Percentiles rank a stretch among this genome's conserved stretches.
Conservation (phyloP, 2,888 invertebrate genomes). For the Metellina segmentata region DNA sequence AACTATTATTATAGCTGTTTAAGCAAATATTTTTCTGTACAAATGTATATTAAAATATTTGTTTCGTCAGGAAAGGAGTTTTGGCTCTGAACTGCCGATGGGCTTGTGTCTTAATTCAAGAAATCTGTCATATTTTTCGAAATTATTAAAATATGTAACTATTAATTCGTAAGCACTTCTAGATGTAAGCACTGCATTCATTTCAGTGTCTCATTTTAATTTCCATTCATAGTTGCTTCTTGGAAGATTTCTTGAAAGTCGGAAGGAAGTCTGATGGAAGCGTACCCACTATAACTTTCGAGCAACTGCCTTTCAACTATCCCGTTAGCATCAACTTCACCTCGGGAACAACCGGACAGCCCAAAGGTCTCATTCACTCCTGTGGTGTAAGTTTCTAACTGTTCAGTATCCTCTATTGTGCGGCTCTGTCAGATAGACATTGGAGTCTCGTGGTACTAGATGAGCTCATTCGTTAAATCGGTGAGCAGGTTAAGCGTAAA, state of each 20-base stretch:
- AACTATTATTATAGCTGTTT: too few relatives aligned
- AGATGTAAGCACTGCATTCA: neutral
- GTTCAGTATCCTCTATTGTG: too few relatives aligned
- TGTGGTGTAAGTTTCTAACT: constrained; percentile 82
- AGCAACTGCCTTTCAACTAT: constrained; percentile 83
- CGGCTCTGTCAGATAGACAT: too few relatives aligned
- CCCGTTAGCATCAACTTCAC: constrained; percentile 84
- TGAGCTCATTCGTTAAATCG: neutral
- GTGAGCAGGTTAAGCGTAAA: too few relatives aligned
- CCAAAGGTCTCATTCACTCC: constrained; percentile 84
- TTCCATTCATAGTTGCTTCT: constrained; percentile 43
- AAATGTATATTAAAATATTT: too few relatives aligned
- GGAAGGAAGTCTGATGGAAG: constrained; percentile 69
- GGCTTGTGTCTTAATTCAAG: too few relatives aligned
- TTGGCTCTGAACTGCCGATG: too few relatives aligned
- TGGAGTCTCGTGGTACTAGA: neutral
- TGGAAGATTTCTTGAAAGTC: constrained; percentile 67
- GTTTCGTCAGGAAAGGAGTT: too few relatives aligned
- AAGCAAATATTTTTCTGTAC: too few relatives aligned
- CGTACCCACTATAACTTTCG: constrained; percentile 78
- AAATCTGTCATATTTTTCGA: too few relatives aligned
- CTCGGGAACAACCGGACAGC: constrained; percentile 84
- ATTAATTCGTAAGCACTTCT: too few relatives aligned
- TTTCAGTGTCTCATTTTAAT: neutral
- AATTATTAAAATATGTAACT: too few relatives aligned